phyloP scores from a whole-genome alignment of 2,888 invertebrate genomes.

The Nephrotoma guestfalica region DNA sequence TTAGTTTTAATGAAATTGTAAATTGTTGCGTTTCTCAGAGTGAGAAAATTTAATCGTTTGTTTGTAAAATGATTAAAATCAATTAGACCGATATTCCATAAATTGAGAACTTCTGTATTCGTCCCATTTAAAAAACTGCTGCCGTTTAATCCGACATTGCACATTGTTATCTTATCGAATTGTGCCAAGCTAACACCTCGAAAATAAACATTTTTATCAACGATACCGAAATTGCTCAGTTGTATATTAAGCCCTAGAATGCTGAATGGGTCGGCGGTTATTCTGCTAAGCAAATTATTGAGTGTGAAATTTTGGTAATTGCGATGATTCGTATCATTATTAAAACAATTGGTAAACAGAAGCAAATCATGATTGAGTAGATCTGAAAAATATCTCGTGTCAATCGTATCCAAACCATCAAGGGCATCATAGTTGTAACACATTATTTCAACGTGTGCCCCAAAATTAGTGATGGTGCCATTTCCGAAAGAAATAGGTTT shows the following conservation, averaged over 20 bases:
- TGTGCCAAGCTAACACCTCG: not conserved
- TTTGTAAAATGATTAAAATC: not conserved
- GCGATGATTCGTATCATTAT: not conserved
- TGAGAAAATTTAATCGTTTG: not conserved
- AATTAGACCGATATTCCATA: not conserved
- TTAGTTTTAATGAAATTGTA: not conserved
- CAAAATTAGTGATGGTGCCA: no score
- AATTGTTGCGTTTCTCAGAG: not conserved
- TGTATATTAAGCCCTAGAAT: not conserved
- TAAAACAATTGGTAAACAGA: not conserved
- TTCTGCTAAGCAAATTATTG: no score
- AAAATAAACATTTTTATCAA: not conserved
- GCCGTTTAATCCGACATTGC: not conserved
- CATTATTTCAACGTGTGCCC: no score
- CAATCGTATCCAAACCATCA: no score
- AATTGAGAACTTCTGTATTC: not conserved
- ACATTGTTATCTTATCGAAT: not conserved
- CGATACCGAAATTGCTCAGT: not conserved
- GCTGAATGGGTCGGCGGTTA: no score
- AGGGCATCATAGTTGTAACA: no score
- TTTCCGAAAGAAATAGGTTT: no score
- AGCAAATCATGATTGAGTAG: no score
- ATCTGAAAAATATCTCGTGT: no score
- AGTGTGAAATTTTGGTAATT: not conserved
- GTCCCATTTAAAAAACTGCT: not conserved